These are phyloP conservation scores for Pterocles gutturalis DNA, from an alignment of 2,113 vertebrate genomes.

Conservation along the genomic window DNA sequence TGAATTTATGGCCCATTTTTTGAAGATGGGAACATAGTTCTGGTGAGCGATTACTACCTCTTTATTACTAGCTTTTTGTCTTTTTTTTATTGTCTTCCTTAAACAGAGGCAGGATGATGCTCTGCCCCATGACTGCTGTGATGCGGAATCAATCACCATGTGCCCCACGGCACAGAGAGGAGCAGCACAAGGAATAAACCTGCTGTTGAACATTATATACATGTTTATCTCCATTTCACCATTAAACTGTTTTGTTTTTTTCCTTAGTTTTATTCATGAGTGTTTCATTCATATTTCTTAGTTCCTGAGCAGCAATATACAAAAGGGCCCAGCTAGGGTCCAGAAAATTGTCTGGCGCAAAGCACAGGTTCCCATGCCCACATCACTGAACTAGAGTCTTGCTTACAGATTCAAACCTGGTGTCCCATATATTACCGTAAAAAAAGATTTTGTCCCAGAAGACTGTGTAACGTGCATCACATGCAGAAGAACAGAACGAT, in stretches of 20 bases:
- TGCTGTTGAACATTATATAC: neutral
- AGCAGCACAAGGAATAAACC: neutral
- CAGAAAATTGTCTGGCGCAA: neutral
- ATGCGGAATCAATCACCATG: neutral
- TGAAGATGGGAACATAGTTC: neutral
- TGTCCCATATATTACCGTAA: neutral
- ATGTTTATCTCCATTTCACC: neutral
- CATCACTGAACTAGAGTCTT: neutral
- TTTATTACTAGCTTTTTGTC: neutral
- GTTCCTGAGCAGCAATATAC: neutral
- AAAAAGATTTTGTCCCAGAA: neutral
- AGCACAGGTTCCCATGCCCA: neutral
- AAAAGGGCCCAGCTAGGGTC: neutral
- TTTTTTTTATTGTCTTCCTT: neutral
- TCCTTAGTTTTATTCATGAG: neutral
- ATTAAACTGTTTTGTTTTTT: neutral
- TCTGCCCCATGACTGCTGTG: neutral
- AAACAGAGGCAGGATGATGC: neutral
- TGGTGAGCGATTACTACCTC: neutral
- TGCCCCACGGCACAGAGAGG: fast-evolving
- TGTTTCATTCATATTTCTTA: neutral
- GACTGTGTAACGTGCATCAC: fast-evolving
- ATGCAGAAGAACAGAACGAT: fast-evolving
- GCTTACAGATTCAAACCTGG: neutral
- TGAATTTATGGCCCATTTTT: neutral